phyloP scores from a whole-genome alignment of 92 coral and sea anemone genomes.

The Diadumene lineata region DNA sequence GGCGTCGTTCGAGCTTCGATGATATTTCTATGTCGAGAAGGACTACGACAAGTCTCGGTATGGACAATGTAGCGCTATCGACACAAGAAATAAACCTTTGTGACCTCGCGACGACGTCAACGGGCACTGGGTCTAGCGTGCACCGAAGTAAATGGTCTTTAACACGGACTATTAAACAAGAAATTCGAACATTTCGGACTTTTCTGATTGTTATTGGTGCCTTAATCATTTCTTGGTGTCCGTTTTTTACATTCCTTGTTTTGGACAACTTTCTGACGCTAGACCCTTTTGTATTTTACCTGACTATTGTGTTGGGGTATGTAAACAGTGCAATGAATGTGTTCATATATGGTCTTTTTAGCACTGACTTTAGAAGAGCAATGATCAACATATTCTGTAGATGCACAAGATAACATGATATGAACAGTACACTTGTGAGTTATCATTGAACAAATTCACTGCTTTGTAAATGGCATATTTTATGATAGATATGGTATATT shows the following conservation, averaged over 20 bases:
- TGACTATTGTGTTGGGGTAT: constrained; percentile 19
- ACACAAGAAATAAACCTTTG: background rate
- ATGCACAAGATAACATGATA: too few species aligned
- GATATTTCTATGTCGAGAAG: background rate
- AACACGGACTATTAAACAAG: constrained; percentile 28
- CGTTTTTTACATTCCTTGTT: constrained; percentile 15
- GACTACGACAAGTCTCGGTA: background rate
- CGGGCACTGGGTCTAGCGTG: background rate
- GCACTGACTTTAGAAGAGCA: constrained; percentile 28
- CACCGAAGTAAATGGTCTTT: background rate
- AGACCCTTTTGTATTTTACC: constrained; percentile 9
- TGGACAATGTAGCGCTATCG: background rate
- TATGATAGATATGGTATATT: too few species aligned
- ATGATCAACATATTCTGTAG: constrained; percentile 3
- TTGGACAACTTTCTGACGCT: constrained; percentile 2
- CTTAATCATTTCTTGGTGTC: constrained; percentile 26
- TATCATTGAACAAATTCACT: too few species aligned
- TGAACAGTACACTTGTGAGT: too few species aligned
- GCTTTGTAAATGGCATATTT: too few species aligned
- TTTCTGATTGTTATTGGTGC: constrained; percentile 30
- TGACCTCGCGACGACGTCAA: background rate
- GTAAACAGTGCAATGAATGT: constrained; percentile 33
- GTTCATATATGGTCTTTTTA: constrained; percentile 31
- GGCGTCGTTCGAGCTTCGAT: background rate
- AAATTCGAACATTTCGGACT: constrained; percentile 28